phyloP scores from a whole-genome alignment of 2,797 vertebrate genomes.

The Centropyge bicolor region DNA sequence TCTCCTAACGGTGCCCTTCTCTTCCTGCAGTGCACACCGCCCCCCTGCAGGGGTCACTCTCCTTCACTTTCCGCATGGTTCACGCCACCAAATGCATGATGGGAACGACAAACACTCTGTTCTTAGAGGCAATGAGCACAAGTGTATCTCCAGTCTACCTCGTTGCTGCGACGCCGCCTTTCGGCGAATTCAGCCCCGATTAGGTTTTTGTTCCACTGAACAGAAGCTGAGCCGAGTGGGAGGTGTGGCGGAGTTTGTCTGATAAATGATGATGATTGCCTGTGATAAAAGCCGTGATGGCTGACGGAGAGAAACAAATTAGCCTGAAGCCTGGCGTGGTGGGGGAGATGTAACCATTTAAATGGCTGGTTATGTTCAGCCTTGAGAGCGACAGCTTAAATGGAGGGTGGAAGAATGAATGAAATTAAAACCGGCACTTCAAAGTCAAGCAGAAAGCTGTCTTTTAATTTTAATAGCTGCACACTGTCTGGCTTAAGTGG shows the following conservation, averaged over 20 bases:
- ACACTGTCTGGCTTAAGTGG: slow-evolving; percentile 6
- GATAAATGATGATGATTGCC: slow-evolving; percentile 57
- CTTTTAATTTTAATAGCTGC: slow-evolving; percentile 33
- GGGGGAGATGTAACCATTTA: slow-evolving; percentile 35
- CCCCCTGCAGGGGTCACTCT: slow-evolving; percentile 76
- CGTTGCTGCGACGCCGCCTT: neutral
- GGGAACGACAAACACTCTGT: slow-evolving; percentile 76
- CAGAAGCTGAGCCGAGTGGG: slow-evolving; percentile 30
- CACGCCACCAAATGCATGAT: slow-evolving; percentile 89
- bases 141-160: slow-evolving; percentile 70
- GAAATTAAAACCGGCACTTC: slow-evolving; percentile 56
- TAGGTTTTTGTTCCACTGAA: slow-evolving; percentile 9
- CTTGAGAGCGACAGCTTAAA: slow-evolving; percentile 45
- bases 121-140: slow-evolving; percentile 72
- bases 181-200: slow-evolving; percentile 4
- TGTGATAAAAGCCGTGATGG: slow-evolving; percentile 39
- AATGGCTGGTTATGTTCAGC: slow-evolving; percentile 37
- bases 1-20: slow-evolving; percentile 84
- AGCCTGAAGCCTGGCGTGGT: slow-evolving; percentile 36
- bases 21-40: slow-evolving; percentile 85
- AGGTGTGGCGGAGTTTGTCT: slow-evolving; percentile 41
- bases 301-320: slow-evolving; percentile 56
- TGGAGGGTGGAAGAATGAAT: slow-evolving; percentile 42
- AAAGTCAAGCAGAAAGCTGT: slow-evolving; percentile 39
- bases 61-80: slow-evolving; percentile 88